Evolutionary conservation across 1,140 invertebrate genomes (phyloP).

Genomic region (Coelopa frigida): DNA sequence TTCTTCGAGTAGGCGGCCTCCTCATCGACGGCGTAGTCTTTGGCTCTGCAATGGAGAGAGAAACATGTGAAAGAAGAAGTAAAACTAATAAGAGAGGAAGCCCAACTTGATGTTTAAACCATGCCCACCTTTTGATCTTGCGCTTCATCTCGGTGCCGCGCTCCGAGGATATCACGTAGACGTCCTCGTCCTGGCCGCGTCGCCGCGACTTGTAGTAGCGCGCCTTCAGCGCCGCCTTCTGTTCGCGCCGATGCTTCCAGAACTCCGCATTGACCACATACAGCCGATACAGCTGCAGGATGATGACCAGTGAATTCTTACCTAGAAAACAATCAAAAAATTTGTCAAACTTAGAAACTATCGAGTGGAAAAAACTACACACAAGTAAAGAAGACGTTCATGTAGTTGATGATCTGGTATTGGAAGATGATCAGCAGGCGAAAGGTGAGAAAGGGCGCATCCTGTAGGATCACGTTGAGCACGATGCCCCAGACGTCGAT

Average conservation of each 20-base stretch:
- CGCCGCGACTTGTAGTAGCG: constrained; percentile 43
- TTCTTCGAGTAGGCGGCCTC: constrained; percentile 36
- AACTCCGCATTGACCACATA: constrained; percentile 68
- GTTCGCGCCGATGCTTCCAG: constrained; percentile 47
- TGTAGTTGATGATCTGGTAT: constrained; percentile 82
- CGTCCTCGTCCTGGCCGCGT: constrained; percentile 39
- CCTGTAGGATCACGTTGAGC: constrained; percentile 69
- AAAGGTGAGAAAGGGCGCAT: constrained; percentile 79
- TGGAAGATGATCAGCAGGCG: constrained; percentile 75
- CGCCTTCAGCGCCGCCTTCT: constrained; percentile 42
- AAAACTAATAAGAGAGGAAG: not conserved
- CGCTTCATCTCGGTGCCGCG: constrained; percentile 34
- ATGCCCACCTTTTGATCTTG: constrained; percentile 35
- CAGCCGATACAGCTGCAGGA: constrained; percentile 75
- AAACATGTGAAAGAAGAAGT: not conserved
- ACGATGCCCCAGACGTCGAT: constrained; percentile 80
- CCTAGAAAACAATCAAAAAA: constrained; percentile 56
- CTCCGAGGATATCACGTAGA: constrained; percentile 55
- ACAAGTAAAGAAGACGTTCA: constrained; percentile 90
- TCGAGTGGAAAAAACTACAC: constrained; percentile 45
- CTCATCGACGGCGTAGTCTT: constrained; percentile 33
- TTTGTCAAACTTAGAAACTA: not conserved
- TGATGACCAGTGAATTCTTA: constrained; percentile 77
- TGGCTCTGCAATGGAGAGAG: constrained; percentile 19
- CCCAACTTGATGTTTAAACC: not conserved